These are phyloP conservation scores for Brachypalpus laphriformis DNA, from an alignment of 2,888 invertebrate species.

Conservation along the genomic window DNA sequence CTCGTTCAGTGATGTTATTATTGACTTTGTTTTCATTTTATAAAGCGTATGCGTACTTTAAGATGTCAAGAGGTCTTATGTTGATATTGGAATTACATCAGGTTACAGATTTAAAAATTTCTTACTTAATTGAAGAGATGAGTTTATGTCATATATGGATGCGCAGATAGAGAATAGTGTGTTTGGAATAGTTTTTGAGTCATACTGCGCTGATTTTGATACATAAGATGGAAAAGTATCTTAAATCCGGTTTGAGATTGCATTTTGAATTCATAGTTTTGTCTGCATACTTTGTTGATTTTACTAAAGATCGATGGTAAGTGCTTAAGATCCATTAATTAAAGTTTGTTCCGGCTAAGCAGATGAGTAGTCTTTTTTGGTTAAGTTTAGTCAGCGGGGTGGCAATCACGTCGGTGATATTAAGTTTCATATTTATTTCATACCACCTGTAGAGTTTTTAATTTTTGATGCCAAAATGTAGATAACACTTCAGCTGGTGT, in stretches of 20 bases:
- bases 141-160: conserved; percentile 27
- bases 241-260: conserved; percentile 1
- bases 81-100: conserved; percentile 40
- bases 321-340: conserved; percentile 22
- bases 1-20: conserved; percentile 10
- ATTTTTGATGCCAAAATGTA: background rate
- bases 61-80: conserved; percentile 2
- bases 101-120: conserved; percentile 17
- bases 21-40: background rate
- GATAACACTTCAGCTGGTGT: background rate
- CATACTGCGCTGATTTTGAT: background rate
- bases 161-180: background rate
- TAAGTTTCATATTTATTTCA: background rate
- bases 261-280: background rate
- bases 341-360: background rate
- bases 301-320: background rate
- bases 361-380: background rate
- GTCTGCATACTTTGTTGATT: background rate
- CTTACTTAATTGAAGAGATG: background rate
- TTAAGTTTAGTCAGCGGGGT: background rate
- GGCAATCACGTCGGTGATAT: background rate
- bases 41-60: background rate
- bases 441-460: background rate
- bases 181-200: conserved; percentile 5
- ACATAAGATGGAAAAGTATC: background rate